These are phyloP conservation scores for Carassius gibelio DNA, from an alignment of 2,113 vertebrate genomes.

Conservation along the genomic window DNA sequence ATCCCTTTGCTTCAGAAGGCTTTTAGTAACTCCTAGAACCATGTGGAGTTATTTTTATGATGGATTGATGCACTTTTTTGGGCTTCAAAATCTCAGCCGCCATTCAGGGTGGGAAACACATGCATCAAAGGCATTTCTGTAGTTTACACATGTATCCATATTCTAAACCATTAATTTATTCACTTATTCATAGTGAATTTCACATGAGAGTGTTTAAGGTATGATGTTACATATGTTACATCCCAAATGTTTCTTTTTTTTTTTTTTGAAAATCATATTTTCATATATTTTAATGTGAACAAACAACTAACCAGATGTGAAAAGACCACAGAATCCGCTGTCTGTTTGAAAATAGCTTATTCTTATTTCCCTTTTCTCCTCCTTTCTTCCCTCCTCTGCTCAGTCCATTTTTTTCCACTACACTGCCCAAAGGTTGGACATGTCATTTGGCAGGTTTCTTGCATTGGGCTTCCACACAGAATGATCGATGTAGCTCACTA, in stretches of 20 bases:
- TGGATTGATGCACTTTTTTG: too few relatives aligned
- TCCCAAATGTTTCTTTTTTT: too few relatives aligned
- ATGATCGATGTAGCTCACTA: constrained; percentile 65
- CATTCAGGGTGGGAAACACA: not conserved
- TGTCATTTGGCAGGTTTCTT: constrained; percentile 34
- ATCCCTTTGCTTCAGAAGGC: too few relatives aligned
- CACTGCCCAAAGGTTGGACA: constrained; percentile 54
- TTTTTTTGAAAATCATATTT: not conserved
- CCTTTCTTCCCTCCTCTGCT: constrained; percentile 26
- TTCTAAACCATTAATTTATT: not conserved
- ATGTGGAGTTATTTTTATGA: too few relatives aligned
- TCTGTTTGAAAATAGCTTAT: not conserved
- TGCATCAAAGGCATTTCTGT: not conserved
- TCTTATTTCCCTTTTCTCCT: constrained; percentile 9
- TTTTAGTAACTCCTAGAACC: too few relatives aligned
- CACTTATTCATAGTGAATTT: not conserved
- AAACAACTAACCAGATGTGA: not conserved
- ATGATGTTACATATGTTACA: too few relatives aligned
- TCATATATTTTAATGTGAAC: not conserved
- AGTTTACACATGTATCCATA: not conserved
- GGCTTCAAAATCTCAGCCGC: too few relatives aligned
- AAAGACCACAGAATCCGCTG: not conserved
- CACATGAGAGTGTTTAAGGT: not conserved
- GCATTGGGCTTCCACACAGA: constrained; percentile 48
- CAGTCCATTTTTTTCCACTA: constrained; percentile 41